Percentiles rank a stretch among this genome's conserved stretches.
Evolutionary conservation across 2,888 invertebrate genomes (phyloP).

Genomic region (Euspilapteryx auroguttella): DNA sequence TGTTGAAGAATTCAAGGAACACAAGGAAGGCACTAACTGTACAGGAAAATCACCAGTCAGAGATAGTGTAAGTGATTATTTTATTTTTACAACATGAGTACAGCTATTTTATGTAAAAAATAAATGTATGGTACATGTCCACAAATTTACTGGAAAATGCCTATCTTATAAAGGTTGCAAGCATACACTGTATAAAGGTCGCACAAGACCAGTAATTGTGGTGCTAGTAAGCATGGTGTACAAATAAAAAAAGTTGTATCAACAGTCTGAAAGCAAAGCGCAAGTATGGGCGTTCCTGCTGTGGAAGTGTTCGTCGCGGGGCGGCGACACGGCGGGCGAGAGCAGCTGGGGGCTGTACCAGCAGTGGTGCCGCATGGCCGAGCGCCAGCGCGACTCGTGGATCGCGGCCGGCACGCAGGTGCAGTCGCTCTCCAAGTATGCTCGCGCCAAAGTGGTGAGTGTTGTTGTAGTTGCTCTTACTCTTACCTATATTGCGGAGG

Average conservation of each 20-base stretch:
- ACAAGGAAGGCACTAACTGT: conserved; percentile 65
- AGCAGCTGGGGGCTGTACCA: conserved; percentile 82
- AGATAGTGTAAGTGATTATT: conserved; percentile 61
- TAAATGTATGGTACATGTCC: too few relatives aligned
- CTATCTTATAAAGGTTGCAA: too few relatives aligned
- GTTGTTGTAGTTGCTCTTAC: neutral
- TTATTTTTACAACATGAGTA: too few relatives aligned
- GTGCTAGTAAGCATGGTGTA: too few relatives aligned
- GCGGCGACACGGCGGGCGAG: conserved; percentile 49
- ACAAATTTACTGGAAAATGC: too few relatives aligned
- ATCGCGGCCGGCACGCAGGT: conserved; percentile 77
- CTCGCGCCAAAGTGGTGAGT: conserved; percentile 69
- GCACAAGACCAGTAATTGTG: too few relatives aligned
- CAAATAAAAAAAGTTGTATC: conserved; percentile 2
- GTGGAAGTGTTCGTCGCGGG: conserved; percentile 69
- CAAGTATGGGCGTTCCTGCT: conserved; percentile 84
- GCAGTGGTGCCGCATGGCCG: conserved; percentile 80
- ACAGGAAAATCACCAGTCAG: conserved; percentile 65
- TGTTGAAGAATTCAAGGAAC: conserved; percentile 76
- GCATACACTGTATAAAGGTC: too few relatives aligned
- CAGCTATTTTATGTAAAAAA: too few relatives aligned
- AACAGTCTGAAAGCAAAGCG: conserved; percentile 73
- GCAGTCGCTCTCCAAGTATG: conserved; percentile 69
- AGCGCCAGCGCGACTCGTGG: conserved; percentile 75
- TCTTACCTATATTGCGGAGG: too few relatives aligned